These are phyloP conservation scores for Stegostoma tigrinum DNA, from an alignment of 2,113 vertebrate species.

Conservation along the genomic window DNA sequence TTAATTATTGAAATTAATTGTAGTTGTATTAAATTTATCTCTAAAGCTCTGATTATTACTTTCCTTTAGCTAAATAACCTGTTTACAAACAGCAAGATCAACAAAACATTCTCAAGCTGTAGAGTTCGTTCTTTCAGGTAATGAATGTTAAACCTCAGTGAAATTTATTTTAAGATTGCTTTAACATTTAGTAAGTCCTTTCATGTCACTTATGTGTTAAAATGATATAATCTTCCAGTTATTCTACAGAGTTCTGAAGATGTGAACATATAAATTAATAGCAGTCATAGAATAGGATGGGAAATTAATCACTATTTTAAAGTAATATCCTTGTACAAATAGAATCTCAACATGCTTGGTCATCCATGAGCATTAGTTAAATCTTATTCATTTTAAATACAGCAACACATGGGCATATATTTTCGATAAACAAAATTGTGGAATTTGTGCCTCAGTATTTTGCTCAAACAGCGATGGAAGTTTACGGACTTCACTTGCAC, in stretches of 20 bases:
- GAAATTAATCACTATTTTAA: neutral
- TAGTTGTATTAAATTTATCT: neutral
- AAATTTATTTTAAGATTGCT: neutral
- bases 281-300: neutral
- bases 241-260: neutral
- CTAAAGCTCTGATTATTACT: neutral
- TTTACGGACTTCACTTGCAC: no score
- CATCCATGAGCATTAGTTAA: neutral
- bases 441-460: neutral
- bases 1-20: neutral
- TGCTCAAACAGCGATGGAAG: neutral
- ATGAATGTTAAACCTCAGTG: neutral
- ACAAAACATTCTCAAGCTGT: neutral
- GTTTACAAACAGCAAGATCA: neutral
- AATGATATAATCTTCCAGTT: neutral
- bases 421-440: neutral
- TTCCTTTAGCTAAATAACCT: neutral
- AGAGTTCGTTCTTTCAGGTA: neutral
- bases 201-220: no score
- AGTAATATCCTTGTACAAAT: neutral
- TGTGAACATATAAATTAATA: no score
- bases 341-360: neutral
- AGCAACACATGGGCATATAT: neutral
- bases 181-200: neutral
- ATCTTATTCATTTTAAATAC: neutral